phyloP scores from a whole-genome alignment of 2,797 vertebrate species.

The Cyclura pinguis region DNA sequence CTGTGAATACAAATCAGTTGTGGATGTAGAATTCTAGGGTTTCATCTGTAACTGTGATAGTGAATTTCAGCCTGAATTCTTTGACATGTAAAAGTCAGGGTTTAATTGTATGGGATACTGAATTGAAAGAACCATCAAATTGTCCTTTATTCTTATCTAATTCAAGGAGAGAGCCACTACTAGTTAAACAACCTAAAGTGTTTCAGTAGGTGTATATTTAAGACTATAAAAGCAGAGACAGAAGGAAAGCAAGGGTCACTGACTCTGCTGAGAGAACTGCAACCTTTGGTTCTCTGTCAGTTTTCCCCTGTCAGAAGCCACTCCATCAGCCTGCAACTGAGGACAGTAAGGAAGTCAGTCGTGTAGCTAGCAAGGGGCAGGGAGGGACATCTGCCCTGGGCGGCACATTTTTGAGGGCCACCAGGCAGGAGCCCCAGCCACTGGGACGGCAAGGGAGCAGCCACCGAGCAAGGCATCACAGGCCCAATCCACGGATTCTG shows the following conservation, averaged over 20 bases:
- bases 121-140: neutral
- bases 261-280: neutral
- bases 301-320: neutral
- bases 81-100: neutral
- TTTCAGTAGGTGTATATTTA: neutral
- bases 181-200: neutral
- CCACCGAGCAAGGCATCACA: no score
- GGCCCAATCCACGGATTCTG: no score
- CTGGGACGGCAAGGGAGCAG: no score
- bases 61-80: neutral
- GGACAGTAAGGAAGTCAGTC: neutral
- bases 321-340: neutral
- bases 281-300: neutral
- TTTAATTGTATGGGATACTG: neutral
- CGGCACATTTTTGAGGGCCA: no score
- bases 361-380: no score
- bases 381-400: no score
- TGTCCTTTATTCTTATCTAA: neutral
- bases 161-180: neutral
- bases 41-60: no score
- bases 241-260: neutral
- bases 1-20: no score
- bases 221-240: neutral
- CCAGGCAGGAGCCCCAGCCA: no score
- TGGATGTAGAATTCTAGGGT: no score